Evolutionary conservation across 2,113 vertebrate species (phyloP).

Genomic region (Haemorhous mexicanus): DNA sequence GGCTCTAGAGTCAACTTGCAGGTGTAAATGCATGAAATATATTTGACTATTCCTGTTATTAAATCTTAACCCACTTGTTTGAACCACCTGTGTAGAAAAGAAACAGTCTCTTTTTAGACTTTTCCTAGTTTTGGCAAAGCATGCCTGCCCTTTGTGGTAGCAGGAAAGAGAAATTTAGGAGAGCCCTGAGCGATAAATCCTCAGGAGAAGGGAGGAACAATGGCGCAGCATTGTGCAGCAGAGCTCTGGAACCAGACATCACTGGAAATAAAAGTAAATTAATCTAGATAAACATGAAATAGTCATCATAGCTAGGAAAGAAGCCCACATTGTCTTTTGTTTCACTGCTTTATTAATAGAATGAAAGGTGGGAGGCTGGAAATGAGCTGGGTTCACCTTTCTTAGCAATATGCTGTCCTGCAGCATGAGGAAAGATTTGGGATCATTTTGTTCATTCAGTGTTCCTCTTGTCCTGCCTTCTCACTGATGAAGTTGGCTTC

Average conservation of each 20-base stretch:
- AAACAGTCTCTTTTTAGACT: background rate
- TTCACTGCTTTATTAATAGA: background rate
- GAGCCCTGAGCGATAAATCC: background rate
- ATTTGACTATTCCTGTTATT: background rate
- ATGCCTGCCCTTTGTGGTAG: background rate
- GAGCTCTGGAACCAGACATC: background rate
- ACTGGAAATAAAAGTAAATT: background rate
- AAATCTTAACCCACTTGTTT: background rate
- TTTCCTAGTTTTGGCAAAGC: background rate
- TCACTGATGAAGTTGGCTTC: background rate
- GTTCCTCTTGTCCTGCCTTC: background rate
- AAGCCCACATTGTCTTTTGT: background rate
- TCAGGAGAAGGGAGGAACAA: background rate
- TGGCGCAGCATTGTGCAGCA: background rate
- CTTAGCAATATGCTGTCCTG: background rate
- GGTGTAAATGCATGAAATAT: background rate
- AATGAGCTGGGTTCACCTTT: background rate
- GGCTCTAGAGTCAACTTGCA: background rate
- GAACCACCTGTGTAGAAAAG: background rate
- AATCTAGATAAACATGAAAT: background rate
- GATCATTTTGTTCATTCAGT: background rate
- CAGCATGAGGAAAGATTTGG: background rate
- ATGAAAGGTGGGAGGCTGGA: background rate
- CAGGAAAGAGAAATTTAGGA: background rate
- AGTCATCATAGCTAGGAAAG: background rate